phyloP scores from a whole-genome alignment of 1,140 invertebrate species.

The Chrysomallon squamiferum region DNA sequence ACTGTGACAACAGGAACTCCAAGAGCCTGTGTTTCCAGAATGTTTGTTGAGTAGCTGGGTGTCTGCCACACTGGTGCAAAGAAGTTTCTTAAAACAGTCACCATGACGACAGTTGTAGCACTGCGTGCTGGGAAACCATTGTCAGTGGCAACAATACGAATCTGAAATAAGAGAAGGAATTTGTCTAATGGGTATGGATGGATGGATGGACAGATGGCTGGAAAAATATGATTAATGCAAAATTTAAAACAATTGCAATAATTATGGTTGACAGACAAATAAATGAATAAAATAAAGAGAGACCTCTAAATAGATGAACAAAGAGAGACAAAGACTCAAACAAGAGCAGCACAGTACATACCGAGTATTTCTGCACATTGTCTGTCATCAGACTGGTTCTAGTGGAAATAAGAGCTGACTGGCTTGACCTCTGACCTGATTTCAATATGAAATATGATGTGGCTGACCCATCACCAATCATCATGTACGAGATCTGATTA shows the following conservation, averaged over 20 bases:
- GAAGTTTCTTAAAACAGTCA: slow-evolving; percentile 38
- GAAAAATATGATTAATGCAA: too few species aligned
- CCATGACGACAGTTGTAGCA: slow-evolving; percentile 26
- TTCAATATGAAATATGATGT: slow-evolving; percentile 73
- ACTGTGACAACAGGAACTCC: slow-evolving; percentile 20
- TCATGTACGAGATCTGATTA: slow-evolving; percentile 33
- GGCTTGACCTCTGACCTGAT: too few species aligned
- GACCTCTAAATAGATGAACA: neutral
- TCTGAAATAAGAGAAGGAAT: slow-evolving; percentile 15
- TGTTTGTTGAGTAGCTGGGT: slow-evolving; percentile 13
- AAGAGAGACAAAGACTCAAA: too few species aligned
- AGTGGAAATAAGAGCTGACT: too few species aligned
- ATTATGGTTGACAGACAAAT: too few species aligned
- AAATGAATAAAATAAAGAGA: too few species aligned
- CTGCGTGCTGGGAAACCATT: slow-evolving; percentile 31
- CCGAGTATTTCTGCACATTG: slow-evolving; percentile 13
- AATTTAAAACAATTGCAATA: too few species aligned
- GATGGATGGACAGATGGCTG: too few species aligned
- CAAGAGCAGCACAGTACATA: neutral
- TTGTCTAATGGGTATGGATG: too few species aligned
- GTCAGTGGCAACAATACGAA: slow-evolving; percentile 35
- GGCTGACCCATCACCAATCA: slow-evolving; percentile 42
- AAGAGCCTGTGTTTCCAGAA: slow-evolving; percentile 30
- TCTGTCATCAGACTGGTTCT: slow-evolving; percentile 11
- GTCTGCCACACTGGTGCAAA: slow-evolving; percentile 23